A percentile compares a stretch with the other conserved stretches of the same genome.
Conservation (phyloP, 2,113 vertebrate genomes). For the Choloepus hoffmanni region DNA sequence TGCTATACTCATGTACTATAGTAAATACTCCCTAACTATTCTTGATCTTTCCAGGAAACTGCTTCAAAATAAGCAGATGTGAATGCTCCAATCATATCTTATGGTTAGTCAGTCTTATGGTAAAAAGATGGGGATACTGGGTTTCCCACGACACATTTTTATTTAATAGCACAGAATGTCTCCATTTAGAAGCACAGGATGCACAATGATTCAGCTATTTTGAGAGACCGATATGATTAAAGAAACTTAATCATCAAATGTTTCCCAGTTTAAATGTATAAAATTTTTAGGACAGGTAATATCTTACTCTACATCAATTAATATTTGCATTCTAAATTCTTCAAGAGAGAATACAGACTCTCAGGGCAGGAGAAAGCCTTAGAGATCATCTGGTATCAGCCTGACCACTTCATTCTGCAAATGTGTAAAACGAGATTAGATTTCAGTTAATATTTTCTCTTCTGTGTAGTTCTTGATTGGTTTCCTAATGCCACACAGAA, state of each 20-base stretch:
- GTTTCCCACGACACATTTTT: slow-evolving; percentile 33
- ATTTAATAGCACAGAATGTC: slow-evolving; percentile 53
- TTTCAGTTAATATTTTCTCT: slow-evolving; percentile 36
- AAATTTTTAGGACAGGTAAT: slow-evolving; percentile 62
- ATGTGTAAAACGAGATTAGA: background rate
- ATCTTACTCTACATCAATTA: background rate
- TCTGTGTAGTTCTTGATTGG: background rate
- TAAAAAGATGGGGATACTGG: background rate
- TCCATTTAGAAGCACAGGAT: slow-evolving; percentile 40
- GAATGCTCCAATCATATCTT: background rate
- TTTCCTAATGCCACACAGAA: slow-evolving; percentile 4
- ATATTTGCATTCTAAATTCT: background rate
- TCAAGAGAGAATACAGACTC: background rate
- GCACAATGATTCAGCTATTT: slow-evolving; percentile 72
- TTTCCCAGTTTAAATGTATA: slow-evolving; percentile 3
- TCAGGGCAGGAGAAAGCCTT: slow-evolving; percentile 31
- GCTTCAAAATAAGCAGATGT: background rate
- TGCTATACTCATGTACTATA: background rate
- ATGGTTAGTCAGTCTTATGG: slow-evolving; percentile 24
- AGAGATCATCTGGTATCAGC: background rate
- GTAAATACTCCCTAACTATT: background rate
- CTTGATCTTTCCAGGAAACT: background rate
- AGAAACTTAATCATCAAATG: slow-evolving; percentile 65
- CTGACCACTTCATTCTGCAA: slow-evolving; percentile 28
- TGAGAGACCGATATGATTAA: slow-evolving; percentile 9